Conservation (phyloP, 2,888 invertebrate species). For the Phaedon cochleariae region DNA sequence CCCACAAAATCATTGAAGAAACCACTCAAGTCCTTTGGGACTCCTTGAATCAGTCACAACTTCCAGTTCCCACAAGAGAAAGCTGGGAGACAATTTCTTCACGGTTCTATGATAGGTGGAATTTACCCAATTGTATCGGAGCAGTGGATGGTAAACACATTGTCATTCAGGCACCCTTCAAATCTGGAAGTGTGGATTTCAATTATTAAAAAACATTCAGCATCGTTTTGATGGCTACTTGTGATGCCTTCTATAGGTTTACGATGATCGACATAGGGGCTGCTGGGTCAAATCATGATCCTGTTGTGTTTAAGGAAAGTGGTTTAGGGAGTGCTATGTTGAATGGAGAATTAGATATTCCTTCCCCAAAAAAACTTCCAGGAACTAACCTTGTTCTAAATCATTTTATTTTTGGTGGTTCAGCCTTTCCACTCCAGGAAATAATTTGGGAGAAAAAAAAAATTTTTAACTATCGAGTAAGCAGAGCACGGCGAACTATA, state of each 20-base stretch:
- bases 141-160: slow-evolving; percentile 3
- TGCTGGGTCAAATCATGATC: slow-evolving; percentile 49
- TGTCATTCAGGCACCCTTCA: background rate
- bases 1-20: slow-evolving; percentile 11
- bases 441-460: slow-evolving; percentile 17
- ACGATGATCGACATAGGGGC: slow-evolving; percentile 49
- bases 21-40: slow-evolving; percentile 11
- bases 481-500: slow-evolving; percentile 9
- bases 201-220: slow-evolving; percentile 7
- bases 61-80: background rate
- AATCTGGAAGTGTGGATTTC: background rate
- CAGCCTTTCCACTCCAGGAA: slow-evolving; percentile 27
- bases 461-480: slow-evolving; percentile 15
- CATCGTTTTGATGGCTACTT: slow-evolving; percentile 46
- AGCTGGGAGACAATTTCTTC: slow-evolving; percentile 7
- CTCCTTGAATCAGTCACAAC: background rate
- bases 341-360: slow-evolving; percentile 16
- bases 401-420: slow-evolving; percentile 20
- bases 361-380: slow-evolving; percentile 5
- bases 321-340: slow-evolving; percentile 26
- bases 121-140: slow-evolving; percentile 2
- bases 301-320: slow-evolving; percentile 29
- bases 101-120: slow-evolving; percentile 10
- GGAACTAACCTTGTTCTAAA: slow-evolving; percentile 1
- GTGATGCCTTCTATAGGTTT: slow-evolving; percentile 50